These are phyloP conservation scores for Neosalanx taihuensis DNA, from an alignment of 2,797 vertebrate species.

Conservation along the genomic window DNA sequence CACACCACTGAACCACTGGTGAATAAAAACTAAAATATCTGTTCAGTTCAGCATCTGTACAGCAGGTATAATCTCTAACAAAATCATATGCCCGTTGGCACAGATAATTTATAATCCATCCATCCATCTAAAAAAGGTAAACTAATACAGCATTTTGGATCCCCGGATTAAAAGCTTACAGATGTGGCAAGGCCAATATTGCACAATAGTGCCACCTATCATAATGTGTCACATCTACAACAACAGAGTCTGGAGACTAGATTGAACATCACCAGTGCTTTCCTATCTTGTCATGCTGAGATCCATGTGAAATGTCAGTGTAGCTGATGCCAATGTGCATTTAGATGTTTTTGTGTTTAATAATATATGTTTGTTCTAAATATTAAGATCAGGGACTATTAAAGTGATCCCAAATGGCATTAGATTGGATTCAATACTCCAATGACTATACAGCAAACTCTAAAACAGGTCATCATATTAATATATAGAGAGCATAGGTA, in stretches of 20 bases:
- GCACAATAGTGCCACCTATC: constrained; percentile 65
- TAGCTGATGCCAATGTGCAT: too few species aligned
- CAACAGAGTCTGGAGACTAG: too few species aligned
- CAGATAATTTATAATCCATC: constrained; percentile 74
- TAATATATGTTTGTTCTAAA: too few species aligned
- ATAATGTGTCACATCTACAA: constrained; percentile 46
- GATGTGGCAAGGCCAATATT: constrained; percentile 69
- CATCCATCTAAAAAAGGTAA: constrained; percentile 74
- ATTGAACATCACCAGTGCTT: too few species aligned
- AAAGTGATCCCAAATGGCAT: constrained; percentile 8
- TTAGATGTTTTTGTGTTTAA: too few species aligned
- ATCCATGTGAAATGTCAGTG: too few species aligned
- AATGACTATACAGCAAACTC: too few species aligned
- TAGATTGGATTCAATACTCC: too few species aligned
- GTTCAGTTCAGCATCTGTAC: constrained; percentile 64
- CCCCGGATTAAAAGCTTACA: constrained; percentile 78
- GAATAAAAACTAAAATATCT: constrained; percentile 65
- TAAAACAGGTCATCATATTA: too few species aligned
- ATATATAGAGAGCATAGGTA: too few species aligned
- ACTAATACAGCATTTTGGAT: constrained; percentile 76
- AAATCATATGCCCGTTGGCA: constrained; percentile 74
- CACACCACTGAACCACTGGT: constrained; percentile 51
- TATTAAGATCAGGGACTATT: constrained; percentile 1
- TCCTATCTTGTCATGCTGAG: too few species aligned
- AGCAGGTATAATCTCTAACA: constrained; percentile 68